Percentiles rank a stretch among this genome's conserved stretches.
phyloP scores from a whole-genome alignment of 2,888 invertebrate genomes.

The Mimachlamys varia region DNA sequence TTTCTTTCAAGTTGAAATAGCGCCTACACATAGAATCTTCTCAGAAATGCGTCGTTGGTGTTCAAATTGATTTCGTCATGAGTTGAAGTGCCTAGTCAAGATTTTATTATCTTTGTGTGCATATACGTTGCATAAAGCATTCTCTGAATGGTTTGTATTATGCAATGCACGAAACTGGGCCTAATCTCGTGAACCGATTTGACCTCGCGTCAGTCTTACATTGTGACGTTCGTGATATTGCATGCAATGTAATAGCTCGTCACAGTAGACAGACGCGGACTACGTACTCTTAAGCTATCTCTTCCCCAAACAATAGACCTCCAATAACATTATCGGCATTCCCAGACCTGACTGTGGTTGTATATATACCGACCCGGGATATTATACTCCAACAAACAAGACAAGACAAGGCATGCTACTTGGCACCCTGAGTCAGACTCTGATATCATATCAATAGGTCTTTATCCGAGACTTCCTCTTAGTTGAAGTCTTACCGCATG shows the following conservation, averaged over 20 bases:
- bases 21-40: slow-evolving; percentile 2
- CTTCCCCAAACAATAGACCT: neutral
- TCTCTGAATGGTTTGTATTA: slow-evolving; percentile 16
- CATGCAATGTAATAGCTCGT: slow-evolving; percentile 27
- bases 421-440: neutral
- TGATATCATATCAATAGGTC: slow-evolving; percentile 1
- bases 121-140: slow-evolving; percentile 11
- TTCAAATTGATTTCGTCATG: slow-evolving; percentile 18
- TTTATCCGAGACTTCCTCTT: neutral
- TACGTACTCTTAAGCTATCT: neutral
- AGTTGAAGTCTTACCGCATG: neutral
- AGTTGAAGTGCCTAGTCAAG: neutral
- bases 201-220: neutral
- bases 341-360: neutral
- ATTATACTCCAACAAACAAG: slow-evolving; percentile 7
- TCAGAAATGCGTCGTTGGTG: slow-evolving; percentile 16
- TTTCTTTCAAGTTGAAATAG: neutral
- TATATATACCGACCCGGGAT: neutral
- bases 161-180: slow-evolving; percentile 20
- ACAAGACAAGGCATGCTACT: slow-evolving; percentile 7
- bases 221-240: neutral
- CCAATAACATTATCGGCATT: slow-evolving; percentile 13
- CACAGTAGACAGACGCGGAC: neutral
- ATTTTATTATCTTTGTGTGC: slow-evolving; percentile 31
- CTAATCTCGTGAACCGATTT: slow-evolving; percentile 22